Base-by-base conservation (phyloP, 2,797 vertebrate species). In the Cyclopterus lumpus region DNA sequence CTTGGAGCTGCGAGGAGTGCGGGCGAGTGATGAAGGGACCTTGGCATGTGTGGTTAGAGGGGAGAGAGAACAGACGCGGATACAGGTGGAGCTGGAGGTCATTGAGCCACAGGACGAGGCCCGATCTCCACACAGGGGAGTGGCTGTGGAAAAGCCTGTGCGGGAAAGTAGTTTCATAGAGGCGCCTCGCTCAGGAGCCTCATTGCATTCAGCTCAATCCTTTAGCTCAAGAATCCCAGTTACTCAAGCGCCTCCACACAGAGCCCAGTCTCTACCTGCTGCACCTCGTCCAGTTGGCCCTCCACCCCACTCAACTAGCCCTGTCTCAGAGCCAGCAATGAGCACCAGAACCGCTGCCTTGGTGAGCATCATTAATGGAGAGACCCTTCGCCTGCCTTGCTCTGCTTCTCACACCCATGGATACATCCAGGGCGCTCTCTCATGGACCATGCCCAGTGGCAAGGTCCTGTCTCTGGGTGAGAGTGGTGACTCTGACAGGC, bases 341-440 rank as follows among this genome's bases (percentile, higher is more conserved):
- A 93, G 61, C 74, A 94, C 86, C 55, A 95, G 88, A 60, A 94
- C 95, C 58, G 95, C 89, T 76, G 94, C 96, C 2, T 66, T 97
- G 57, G 93, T 99, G 16, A 98, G 95, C 90, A 96, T 97, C 60
- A 92, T 97, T 65, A 96, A 95, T 2, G 97, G 97, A 2, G 98
- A 98, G 77, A 96, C 93, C n/a, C 90, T 99, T 63, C 94, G 82
- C 5, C 93, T 99, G 32, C 87, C 92, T 66, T 99, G 98, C 67
- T n/a, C 82, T 30, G 32, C 69, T 42, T 60, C 89, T 73, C 81
- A 84, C 71, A 62, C 15, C 10, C 30, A 71, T 20, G 67, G 67
- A 34, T 12, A 55, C 55, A 24, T 20, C 26, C 81, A 77, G 12
- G 74, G 72, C 2, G 77, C 88, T 54, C 54, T 93, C 28, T 93